phyloP scores from a whole-genome alignment of 1,140 invertebrate genomes.

The Cylas formicarius region DNA sequence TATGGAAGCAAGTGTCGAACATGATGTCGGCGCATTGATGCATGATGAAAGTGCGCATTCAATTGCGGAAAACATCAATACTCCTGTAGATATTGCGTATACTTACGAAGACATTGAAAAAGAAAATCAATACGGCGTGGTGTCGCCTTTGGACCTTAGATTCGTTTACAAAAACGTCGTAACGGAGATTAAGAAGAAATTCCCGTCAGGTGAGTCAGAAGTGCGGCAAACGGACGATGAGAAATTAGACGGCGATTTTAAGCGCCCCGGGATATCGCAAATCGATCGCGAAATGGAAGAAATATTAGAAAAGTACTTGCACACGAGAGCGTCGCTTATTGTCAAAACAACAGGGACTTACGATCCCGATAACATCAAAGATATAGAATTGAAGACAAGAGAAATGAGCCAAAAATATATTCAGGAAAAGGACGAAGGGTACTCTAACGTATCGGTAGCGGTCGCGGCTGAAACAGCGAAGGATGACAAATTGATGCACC shows the following conservation, averaged over 20 bases:
- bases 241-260: constrained; percentile 2
- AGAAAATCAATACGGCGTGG: constrained; percentile 25
- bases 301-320: constrained; percentile 23
- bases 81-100: no score
- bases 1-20: no score
- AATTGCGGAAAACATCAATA: no score
- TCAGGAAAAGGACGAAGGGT: no score
- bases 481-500: not conserved
- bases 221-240: not conserved
- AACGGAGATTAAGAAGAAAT: constrained; percentile 22
- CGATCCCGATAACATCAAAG: no score
- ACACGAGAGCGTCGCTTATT: constrained; percentile 18
- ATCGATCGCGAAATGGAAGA: constrained; percentile 26
- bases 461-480: not conserved
- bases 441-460: no score
- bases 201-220: constrained; percentile 6
- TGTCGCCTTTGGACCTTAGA: constrained; percentile 15
- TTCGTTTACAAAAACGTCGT: constrained; percentile 19
- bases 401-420: no score
- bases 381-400: no score
- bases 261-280: constrained; percentile 3
- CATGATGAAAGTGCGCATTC: no score
- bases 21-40: no score
- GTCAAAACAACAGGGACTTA: constrained; percentile 8
- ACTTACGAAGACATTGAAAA: no score